Evolutionary conservation across 2,888 invertebrate genomes (phyloP).

Genomic region (Leucophenga maculata): DNA sequence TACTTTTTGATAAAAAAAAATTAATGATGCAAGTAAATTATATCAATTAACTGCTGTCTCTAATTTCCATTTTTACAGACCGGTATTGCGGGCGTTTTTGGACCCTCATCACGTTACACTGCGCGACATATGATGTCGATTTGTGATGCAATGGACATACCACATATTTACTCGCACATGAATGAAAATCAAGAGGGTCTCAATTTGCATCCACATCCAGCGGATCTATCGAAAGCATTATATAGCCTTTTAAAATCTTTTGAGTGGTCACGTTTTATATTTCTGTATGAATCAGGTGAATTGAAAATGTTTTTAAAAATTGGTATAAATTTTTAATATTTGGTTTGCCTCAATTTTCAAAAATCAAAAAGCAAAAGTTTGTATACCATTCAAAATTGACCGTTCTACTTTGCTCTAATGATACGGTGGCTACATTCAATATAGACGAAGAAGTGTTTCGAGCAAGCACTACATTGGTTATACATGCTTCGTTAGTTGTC

Average conservation of each 20-base stretch:
- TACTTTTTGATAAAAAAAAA: too few relatives aligned
- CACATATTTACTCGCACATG: conserved; percentile 86
- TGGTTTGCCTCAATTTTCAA: too few relatives aligned
- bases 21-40: too few relatives aligned
- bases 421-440: too few relatives aligned
- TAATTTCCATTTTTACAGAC: conserved; percentile 68
- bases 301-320: background rate
- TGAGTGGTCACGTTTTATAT: conserved; percentile 87
- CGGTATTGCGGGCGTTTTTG: conserved; percentile 87
- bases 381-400: too few relatives aligned
- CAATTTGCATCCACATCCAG: conserved; percentile 83
- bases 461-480: too few relatives aligned
- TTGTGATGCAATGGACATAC: conserved; percentile 87
- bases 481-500: too few relatives aligned
- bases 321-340: too few relatives aligned
- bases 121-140: conserved; percentile 86
- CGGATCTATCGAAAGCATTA: conserved; percentile 78
- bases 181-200: conserved; percentile 76
- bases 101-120: conserved; percentile 80
- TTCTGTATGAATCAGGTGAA: conserved; percentile 75
- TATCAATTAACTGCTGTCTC: too few relatives aligned
- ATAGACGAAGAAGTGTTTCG: too few relatives aligned
- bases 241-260: conserved; percentile 80
- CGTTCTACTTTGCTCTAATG: too few relatives aligned
- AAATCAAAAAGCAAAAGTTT: too few relatives aligned